Conservation (phyloP, 2,113 vertebrate species). For the Cinclus mexicanus region DNA sequence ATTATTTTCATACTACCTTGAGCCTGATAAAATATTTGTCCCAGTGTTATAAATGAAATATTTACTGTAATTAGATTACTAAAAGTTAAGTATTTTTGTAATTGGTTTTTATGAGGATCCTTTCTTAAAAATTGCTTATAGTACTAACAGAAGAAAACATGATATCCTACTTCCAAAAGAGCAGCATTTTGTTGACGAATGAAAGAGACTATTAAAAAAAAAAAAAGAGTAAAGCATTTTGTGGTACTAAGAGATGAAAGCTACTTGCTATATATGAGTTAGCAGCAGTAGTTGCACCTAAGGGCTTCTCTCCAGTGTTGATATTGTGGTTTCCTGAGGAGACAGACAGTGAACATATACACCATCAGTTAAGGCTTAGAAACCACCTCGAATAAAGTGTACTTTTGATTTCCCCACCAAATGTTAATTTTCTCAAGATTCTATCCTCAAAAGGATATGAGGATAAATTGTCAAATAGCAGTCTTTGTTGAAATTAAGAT, state of each 20-base stretch:
- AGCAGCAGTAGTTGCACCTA: not conserved
- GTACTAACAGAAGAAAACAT: not conserved
- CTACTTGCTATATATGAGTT: not conserved
- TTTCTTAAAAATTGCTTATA: not conserved
- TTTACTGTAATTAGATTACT: not conserved
- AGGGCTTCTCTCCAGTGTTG: not conserved
- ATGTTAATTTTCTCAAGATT: not conserved
- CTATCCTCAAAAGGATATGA: not conserved
- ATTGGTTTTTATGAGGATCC: not conserved
- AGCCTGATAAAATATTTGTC: not conserved
- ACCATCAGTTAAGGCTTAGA: not conserved
- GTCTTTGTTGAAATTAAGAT: not conserved
- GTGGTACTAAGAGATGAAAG: not conserved
- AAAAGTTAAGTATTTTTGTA: not conserved
- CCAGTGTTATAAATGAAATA: not conserved
- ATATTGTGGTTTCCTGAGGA: not conserved
- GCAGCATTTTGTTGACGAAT: not conserved
- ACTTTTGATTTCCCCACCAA: not conserved
- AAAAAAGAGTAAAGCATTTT: not conserved
- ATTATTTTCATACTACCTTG: not conserved
- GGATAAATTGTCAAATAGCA: not conserved
- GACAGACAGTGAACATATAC: not conserved
- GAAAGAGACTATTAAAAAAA: not conserved
- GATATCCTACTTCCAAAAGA: not conserved
- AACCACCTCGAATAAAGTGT: not conserved